Conservation (phyloP, 2,888 invertebrate genomes). For the Ceriagrion tenellum region DNA sequence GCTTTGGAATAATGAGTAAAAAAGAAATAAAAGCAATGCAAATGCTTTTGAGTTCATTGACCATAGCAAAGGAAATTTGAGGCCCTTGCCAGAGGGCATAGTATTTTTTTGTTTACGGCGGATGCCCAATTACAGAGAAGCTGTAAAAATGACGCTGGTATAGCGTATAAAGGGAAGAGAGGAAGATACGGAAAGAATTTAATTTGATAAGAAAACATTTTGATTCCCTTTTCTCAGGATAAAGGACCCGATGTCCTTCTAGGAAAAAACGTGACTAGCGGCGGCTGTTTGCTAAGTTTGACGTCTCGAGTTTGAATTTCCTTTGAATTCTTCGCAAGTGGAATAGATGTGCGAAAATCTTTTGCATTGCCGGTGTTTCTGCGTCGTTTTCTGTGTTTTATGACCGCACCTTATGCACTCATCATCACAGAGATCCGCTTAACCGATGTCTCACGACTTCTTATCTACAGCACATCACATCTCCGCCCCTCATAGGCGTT, state of each 20-base stretch:
- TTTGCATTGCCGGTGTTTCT: not conserved
- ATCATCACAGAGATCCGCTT: not conserved
- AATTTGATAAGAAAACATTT: constrained; percentile 27
- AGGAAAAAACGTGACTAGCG: not conserved
- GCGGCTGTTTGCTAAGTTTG: not conserved
- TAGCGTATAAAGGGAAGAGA: not conserved
- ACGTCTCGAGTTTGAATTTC: not conserved
- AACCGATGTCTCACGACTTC: not conserved
- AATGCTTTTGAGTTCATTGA: not conserved
- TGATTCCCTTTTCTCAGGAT: not conserved
- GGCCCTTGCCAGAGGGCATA: not conserved
- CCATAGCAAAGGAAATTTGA: not conserved
- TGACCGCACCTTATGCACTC: not conserved
- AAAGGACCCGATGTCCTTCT: not conserved
- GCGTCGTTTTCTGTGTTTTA: not conserved
- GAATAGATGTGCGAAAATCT: constrained; percentile 18
- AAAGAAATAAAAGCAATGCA: not conserved
- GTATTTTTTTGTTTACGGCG: not conserved
- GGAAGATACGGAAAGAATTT: not conserved
- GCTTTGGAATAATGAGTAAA: not conserved
- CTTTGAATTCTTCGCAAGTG: not conserved
- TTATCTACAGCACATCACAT: not conserved
- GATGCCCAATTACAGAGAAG: not conserved
- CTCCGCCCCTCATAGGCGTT: not conserved
- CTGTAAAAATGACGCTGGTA: not conserved